A percentile compares a stretch with the other conserved stretches of the same genome.
Conservation (phyloP, 2,888 invertebrate genomes). For the Agrotis segetum region DNA sequence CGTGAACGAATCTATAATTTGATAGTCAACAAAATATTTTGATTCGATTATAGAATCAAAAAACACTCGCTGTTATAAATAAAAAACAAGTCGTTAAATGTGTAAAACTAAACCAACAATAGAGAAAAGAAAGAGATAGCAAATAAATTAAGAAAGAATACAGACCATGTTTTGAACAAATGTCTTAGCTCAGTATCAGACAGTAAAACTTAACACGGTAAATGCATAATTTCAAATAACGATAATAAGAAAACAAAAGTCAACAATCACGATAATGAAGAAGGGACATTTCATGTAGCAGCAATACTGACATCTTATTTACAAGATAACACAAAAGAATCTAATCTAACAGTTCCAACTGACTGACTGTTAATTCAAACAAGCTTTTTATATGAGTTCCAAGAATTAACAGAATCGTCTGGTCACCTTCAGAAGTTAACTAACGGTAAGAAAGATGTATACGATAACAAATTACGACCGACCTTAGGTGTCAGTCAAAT, state of each 20-base stretch:
- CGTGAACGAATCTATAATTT: background rate
- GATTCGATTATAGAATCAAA: background rate
- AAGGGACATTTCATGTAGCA: background rate
- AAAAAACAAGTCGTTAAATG: background rate
- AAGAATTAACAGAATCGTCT: slow-evolving; percentile 8
- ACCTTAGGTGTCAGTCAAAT: slow-evolving; percentile 34
- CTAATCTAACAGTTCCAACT: background rate
- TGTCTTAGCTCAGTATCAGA: no score
- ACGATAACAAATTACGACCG: slow-evolving; percentile 7
- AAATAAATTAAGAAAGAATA: no score
- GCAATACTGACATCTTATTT: background rate
- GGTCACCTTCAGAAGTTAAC: slow-evolving; percentile 35
- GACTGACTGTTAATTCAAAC: slow-evolving; percentile 13
- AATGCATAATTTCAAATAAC: background rate
- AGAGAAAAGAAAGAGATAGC: background rate
- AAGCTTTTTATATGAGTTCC: slow-evolving; percentile 23
- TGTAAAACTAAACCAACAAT: background rate
- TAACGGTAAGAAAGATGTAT: slow-evolving; percentile 21
- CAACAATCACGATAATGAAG: background rate
- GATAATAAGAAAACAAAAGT: background rate
- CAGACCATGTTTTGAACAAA: no score
- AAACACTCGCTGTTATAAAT: background rate
- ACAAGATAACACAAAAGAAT: slow-evolving; percentile 2
- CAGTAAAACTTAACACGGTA: background rate
- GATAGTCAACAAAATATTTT: background rate